These are phyloP conservation scores for Balaenoptera acutorostrata DNA, from an alignment of 2,113 vertebrate genomes.

Conservation along the genomic window DNA sequence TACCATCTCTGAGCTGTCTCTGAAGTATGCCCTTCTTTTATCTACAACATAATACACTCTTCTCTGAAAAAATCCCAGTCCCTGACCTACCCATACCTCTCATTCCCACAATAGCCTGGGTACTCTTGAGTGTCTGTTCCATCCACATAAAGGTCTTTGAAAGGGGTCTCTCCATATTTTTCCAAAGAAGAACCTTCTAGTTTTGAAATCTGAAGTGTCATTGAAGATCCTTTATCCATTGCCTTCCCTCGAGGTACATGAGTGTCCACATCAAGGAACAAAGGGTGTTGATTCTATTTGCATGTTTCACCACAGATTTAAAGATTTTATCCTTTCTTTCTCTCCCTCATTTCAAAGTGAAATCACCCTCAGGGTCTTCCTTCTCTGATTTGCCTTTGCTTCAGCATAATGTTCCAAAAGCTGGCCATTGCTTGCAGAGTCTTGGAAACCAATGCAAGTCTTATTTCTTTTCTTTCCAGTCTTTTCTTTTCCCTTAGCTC, in stretches of 20 bases:
- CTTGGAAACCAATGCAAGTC: not conserved
- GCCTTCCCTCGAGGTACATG: not conserved
- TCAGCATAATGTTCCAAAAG: not conserved
- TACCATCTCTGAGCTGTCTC: not conserved
- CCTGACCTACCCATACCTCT: not conserved
- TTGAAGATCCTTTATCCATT: not conserved
- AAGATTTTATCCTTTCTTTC: not conserved
- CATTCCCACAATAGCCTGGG: not conserved
- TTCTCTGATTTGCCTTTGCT: not conserved
- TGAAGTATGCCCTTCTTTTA: conserved; percentile 6
- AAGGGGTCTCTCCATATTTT: not conserved
- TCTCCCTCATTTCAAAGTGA: not conserved
- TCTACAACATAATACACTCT: not conserved
- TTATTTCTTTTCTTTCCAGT: not conserved
- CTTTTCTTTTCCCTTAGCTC: not conserved
- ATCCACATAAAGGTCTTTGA: not conserved
- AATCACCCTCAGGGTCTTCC: not conserved
- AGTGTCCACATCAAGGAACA: not conserved
- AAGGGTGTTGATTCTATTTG: not conserved
- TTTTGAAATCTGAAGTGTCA: not conserved
- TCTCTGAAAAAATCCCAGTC: not conserved
- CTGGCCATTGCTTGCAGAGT: not conserved
- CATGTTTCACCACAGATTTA: not conserved
- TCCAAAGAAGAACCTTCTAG: not conserved
- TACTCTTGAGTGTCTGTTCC: not conserved